These are phyloP conservation scores for Oncorhynchus clarkii DNA, from an alignment of 2,113 vertebrate species.

Conservation along the genomic window DNA sequence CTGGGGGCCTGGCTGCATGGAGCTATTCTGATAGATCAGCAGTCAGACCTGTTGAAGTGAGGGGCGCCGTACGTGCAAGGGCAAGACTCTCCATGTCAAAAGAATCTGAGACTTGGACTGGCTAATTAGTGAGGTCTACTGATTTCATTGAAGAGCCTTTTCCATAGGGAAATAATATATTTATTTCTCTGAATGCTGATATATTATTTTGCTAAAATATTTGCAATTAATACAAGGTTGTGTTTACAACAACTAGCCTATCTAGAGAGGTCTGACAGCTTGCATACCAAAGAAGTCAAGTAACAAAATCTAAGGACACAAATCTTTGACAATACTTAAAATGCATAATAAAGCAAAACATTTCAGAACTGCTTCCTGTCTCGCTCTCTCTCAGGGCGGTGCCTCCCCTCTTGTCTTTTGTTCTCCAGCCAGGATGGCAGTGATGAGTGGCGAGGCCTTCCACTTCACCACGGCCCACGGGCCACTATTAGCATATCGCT, in stretches of 20 bases:
- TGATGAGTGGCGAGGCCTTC: slow-evolving; percentile 27
- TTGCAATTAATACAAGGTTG: no score
- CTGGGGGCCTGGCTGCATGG: slow-evolving; percentile 42
- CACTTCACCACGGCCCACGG: slow-evolving; percentile 33
- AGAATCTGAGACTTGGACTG: background rate
- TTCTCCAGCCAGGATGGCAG: slow-evolving; percentile 32
- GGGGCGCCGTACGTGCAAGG: background rate
- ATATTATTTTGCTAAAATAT: no score
- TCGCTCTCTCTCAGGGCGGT: background rate
- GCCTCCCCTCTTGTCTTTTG: slow-evolving; percentile 22
- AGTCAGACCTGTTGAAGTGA: no score
- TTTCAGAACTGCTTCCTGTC: no score
- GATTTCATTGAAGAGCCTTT: no score
- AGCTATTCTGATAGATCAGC: slow-evolving; percentile 64
- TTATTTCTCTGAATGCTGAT: no score
- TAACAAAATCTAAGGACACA: no score
- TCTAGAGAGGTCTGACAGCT: no score
- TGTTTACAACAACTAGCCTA: no score
- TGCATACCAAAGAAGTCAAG: no score
- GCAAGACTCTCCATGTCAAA: slow-evolving; percentile 4
- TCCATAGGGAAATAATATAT: no score
- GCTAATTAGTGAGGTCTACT: background rate
- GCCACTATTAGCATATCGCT: slow-evolving; percentile 42
- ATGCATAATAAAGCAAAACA: no score
- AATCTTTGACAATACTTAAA: background rate